Evolutionary conservation across 2,888 invertebrate species (phyloP), one percentile per base, ranked within the genome.

Genomic region (Blastobasis lacticolella): DNA sequence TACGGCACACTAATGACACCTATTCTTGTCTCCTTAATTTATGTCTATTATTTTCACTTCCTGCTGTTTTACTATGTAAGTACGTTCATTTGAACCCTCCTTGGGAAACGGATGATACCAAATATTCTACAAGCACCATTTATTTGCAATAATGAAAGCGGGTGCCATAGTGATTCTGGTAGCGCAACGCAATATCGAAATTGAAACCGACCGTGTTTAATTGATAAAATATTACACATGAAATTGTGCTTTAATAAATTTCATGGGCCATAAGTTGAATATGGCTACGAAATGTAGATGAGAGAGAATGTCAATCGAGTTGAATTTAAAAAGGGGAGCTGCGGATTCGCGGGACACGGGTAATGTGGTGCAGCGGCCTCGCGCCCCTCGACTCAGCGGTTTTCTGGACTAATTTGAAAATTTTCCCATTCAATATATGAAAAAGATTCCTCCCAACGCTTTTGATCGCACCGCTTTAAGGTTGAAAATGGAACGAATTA

Each of bases 211-310:
- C 78, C 81, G 76, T 80, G 69, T 65, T 71, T 77, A 85, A 85
- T 83, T 81, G 75, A 81, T 84, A 81, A 87, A 82, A 80, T 85
- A 87, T 81, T 78, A 75, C 71, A 67, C 69, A 73, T 70, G 64
- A 67, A 72, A 73, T 70, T 70, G 69, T 75, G 71, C 71, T 80
- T 73, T 80, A 77, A 81, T 79, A 81, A 77, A 82, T 84, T 85
- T 80, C 78, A 86, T 71, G 79, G 78, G 62, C 69, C 79, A 77
- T 81, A 73, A 73, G 59, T 70, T 60, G 68, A 69, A 73, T 77
- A 81, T 80, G 66, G 77, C 71, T 57, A 72, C 81, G 83, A 82
- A 85, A 85, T 85, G 78, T 70, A 81, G 73, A 86, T 85, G 76
- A 79, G 75, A 66, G 66, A 78, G 77, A 81, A 82, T 78, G 78